These are phyloP conservation scores for Pseudochirops corinnae DNA, from an alignment of 2,797 vertebrate species.

Conservation along the genomic window DNA sequence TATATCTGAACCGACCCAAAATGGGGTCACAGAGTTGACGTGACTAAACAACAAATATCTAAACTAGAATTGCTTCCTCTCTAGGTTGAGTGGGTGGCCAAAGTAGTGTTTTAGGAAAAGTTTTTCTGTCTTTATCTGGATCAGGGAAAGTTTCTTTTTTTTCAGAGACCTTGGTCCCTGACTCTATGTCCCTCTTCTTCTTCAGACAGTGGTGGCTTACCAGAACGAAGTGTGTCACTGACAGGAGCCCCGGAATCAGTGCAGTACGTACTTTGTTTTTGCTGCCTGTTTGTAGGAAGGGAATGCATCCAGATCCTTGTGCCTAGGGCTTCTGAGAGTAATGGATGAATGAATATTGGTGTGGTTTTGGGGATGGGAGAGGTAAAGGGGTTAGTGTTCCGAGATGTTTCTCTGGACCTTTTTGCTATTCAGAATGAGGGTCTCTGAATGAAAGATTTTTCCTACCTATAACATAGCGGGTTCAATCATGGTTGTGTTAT, in stretches of 20 bases:
- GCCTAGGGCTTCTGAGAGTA: neutral
- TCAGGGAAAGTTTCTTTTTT: neutral
- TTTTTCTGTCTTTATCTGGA: neutral
- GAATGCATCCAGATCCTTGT: neutral
- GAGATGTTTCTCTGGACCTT: neutral
- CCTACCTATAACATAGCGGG: neutral
- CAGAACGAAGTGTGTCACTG: constrained; percentile 93
- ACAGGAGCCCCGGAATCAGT: constrained; percentile 92
- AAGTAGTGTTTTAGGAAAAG: neutral
- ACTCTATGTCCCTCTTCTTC: constrained; percentile 16
- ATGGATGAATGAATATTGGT: neutral
- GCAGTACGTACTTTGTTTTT: constrained; percentile 85
- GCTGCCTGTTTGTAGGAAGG: neutral
- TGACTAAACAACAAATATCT: neutral
- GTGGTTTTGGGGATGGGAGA: neutral
- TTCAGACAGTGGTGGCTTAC: constrained; percentile 93
- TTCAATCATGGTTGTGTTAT: neutral
- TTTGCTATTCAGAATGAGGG: neutral
- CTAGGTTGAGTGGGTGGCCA: neutral
- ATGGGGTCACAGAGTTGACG: neutral
- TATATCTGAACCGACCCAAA: neutral
- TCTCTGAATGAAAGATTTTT: neutral
- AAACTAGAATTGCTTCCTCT: neutral
- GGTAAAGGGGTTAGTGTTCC: neutral
- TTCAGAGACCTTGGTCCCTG: neutral